These are phyloP conservation scores for Pyrocephalus nanus DNA, from an alignment of 2,797 vertebrate species.

Conservation along the genomic window DNA sequence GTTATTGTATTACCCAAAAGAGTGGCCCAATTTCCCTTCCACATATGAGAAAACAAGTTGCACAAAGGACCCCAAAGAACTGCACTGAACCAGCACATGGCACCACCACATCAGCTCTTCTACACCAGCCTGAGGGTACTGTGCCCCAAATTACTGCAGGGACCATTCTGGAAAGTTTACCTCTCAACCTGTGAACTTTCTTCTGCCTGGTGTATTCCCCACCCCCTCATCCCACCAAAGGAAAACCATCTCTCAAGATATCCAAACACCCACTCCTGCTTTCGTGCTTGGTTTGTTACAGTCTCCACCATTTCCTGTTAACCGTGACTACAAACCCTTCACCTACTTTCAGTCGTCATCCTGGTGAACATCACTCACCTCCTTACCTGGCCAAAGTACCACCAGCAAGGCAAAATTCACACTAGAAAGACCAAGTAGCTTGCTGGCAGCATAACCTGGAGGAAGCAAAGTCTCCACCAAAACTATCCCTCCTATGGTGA, in stretches of 20 bases:
- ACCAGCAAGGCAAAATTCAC: background rate
- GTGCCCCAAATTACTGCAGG: background rate
- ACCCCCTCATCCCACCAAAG: slow-evolving; percentile 66
- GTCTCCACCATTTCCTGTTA: slow-evolving; percentile 67
- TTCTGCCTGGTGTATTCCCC: slow-evolving; percentile 63
- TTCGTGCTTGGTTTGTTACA: slow-evolving; percentile 54
- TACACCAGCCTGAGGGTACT: background rate
- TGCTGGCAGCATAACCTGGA: background rate
- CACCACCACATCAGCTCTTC: background rate
- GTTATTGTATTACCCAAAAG: background rate
- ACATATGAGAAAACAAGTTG: background rate
- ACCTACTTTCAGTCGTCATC: background rate
- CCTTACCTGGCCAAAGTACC: background rate
- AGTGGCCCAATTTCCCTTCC: background rate
- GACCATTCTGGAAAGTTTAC: slow-evolving; percentile 50
- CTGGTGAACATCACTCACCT: background rate
- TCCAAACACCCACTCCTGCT: slow-evolving; percentile 68
- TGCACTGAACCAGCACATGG: background rate
- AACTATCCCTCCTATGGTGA: background rate
- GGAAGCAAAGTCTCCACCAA: background rate
- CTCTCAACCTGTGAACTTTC: slow-evolving; percentile 4
- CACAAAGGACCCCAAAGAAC: background rate
- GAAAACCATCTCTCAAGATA: slow-evolving; percentile 69
- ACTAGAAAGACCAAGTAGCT: background rate
- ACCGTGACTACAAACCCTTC: background rate